Conservation (phyloP, 2,888 invertebrate genomes). For the Agrotis clavis region DNA sequence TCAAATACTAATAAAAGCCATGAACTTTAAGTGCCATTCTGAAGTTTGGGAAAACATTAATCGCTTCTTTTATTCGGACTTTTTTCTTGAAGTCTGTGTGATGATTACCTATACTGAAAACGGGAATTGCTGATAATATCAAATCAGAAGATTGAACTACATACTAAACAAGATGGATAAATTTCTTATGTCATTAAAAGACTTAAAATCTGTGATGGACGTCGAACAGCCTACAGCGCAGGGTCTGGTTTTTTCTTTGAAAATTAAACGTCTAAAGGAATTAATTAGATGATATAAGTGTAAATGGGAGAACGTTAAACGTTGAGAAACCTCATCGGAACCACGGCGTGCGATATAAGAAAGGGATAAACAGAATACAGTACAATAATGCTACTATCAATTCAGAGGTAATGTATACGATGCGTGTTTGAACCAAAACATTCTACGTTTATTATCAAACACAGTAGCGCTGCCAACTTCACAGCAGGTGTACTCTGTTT, state of each 20-base stretch:
- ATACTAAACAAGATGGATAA: neutral
- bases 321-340: neutral
- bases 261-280: neutral
- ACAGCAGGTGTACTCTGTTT: slow-evolving; percentile 2
- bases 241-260: neutral
- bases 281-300: neutral
- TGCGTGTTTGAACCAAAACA: slow-evolving; percentile 14
- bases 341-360: neutral
- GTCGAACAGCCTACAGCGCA: neutral
- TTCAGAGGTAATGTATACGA: neutral
- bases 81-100: neutral
- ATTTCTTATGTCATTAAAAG: neutral
- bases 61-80: neutral
- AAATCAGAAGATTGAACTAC: neutral
- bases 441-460: slow-evolving; percentile 24
- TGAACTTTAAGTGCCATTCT: slow-evolving; percentile 20
- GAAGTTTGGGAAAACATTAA: slow-evolving; percentile 8
- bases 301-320: neutral
- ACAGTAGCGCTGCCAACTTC: slow-evolving; percentile 20
- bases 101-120: slow-evolving; percentile 8
- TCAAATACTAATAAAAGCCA: slow-evolving; percentile 26
- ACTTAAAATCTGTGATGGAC: neutral
- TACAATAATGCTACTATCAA: slow-evolving; percentile 3
- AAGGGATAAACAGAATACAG: neutral
- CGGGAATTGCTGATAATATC: neutral